phyloP scores from a whole-genome alignment of 2,113 vertebrate genomes.

The Anhinga rufa region DNA sequence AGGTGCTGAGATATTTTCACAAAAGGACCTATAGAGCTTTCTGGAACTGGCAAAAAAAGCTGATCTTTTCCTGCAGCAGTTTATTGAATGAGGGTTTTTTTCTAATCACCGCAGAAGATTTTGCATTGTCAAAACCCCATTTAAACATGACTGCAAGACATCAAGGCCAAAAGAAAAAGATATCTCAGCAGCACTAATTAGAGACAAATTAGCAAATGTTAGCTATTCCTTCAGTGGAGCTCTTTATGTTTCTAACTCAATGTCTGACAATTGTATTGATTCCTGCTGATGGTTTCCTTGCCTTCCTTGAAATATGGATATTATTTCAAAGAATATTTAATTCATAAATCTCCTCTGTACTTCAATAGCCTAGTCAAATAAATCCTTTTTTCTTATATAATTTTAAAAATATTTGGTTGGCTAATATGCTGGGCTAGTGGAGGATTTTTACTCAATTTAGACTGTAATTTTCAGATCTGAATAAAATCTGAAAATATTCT shows the following conservation, averaged over 20 bases:
- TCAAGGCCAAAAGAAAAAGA: neutral
- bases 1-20: neutral
- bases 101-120: neutral
- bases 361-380: neutral
- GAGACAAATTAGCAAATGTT: neutral
- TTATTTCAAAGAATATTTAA: neutral
- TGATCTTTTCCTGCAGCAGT: neutral
- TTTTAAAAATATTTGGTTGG: neutral
- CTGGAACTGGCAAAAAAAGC: neutral
- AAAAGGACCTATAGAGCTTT: neutral
- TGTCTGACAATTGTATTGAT: neutral
- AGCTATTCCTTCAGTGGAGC: neutral
- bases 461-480: neutral
- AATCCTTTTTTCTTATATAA: neutral
- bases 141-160: neutral
- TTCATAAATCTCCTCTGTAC: neutral
- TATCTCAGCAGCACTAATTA: neutral
- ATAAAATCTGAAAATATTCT: neutral
- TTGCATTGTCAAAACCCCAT: neutral
- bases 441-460: neutral
- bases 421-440: neutral
- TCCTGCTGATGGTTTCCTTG: neutral
- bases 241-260: neutral
- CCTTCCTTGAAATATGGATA: neutral
- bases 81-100: neutral